These are phyloP conservation scores for Pocillopora verrucosa DNA, from an alignment of 64 coral and sea anemone species.

Conservation along the genomic window DNA sequence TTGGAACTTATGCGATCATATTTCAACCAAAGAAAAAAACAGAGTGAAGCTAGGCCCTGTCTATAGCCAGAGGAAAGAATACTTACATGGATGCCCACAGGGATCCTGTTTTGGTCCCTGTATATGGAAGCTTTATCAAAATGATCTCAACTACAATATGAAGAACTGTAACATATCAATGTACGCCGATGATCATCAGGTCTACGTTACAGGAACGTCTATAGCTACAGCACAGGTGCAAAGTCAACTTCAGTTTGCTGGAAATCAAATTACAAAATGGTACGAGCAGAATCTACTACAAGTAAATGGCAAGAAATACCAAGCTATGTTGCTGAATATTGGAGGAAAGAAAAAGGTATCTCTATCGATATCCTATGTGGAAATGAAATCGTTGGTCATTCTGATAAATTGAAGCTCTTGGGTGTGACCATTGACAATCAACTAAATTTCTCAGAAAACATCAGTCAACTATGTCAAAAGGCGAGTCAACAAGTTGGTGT, in stretches of 20 bases:
- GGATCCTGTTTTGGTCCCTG: too few relatives aligned
- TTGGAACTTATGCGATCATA: too few relatives aligned
- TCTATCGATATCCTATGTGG: neutral
- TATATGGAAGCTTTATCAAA: too few relatives aligned
- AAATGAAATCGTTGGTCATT: constrained; percentile 10
- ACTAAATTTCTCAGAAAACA: constrained; percentile 34
- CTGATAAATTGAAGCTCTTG: constrained; percentile 35
- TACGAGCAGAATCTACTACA: constrained; percentile 49
- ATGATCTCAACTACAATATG: too few relatives aligned
- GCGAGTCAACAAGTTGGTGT: constrained; percentile 49
- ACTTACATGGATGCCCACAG: too few relatives aligned
- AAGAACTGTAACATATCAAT: constrained; percentile 15
- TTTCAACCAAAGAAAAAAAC: too few relatives aligned
- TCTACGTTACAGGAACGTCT: constrained; percentile 2
- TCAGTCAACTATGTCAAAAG: constrained; percentile 33
- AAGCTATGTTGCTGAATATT: neutral
- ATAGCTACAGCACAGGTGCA: neutral
- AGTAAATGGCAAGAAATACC: constrained; percentile 47
- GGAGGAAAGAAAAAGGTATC: neutral
- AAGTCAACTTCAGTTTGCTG: constrained; percentile 15
- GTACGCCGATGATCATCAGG: constrained; percentile 58
- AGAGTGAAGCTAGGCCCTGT: too few relatives aligned
- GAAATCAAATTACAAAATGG: constrained; percentile 22
- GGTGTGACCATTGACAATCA: constrained; percentile 20
- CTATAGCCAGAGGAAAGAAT: too few relatives aligned